phyloP scores from a whole-genome alignment of 1,140 invertebrate genomes.

The Heliothis virescens region DNA sequence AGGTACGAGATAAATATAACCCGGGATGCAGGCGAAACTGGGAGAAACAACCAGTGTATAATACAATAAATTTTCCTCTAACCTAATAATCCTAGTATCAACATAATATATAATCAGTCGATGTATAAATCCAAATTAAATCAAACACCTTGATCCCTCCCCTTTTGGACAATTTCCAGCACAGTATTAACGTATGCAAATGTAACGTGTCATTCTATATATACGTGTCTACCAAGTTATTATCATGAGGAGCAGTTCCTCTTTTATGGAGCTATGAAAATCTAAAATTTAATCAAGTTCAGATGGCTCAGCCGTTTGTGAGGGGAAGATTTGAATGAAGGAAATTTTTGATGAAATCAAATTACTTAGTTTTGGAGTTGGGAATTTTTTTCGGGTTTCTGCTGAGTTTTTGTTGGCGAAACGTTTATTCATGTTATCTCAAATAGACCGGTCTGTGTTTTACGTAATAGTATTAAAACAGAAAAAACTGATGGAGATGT shows the following conservation, averaged over 20 bases:
- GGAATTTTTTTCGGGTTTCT: not conserved
- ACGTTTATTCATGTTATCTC: no score
- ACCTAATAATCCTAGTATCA: constrained; percentile 57
- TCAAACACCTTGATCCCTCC: constrained; percentile 9
- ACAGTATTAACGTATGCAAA: constrained; percentile 10
- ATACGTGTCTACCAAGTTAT: not conserved
- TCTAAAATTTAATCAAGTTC: constrained; percentile 20
- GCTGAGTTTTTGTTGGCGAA: not conserved
- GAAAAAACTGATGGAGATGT: no score
- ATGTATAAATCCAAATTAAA: constrained; percentile 5
- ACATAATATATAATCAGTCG: not conserved
- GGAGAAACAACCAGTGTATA: no score
- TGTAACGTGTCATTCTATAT: not conserved
- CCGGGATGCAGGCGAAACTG: no score
- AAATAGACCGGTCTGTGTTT: no score
- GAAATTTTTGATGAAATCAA: not conserved
- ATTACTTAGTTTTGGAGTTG: not conserved
- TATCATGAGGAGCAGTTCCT: constrained; percentile 13
- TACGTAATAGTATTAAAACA: no score
- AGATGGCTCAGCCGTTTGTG: not conserved
- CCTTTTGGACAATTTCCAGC: constrained; percentile 5
- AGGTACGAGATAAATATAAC: no score
- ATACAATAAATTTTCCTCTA: no score
- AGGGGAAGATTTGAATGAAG: not conserved
- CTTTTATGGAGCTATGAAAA: constrained; percentile 19